Percentiles rank a stretch among this genome's conserved stretches.
phyloP scores from a whole-genome alignment of 2,888 invertebrate genomes.

The Ornithoptera alexandrae region DNA sequence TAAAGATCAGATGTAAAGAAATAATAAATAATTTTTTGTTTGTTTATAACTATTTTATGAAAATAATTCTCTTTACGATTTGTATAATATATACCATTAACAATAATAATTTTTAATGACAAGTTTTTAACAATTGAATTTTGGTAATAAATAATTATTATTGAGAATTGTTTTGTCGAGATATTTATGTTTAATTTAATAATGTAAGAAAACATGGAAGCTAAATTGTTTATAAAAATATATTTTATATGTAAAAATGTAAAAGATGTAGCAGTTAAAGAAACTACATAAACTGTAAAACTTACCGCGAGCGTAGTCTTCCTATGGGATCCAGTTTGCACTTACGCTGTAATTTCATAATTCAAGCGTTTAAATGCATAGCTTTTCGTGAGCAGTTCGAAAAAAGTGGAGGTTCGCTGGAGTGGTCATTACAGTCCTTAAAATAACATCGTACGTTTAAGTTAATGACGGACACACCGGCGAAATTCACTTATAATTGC shows the following conservation, averaged over 20 bases:
- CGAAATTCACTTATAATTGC: constrained; percentile 79
- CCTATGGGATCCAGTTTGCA: constrained; percentile 63
- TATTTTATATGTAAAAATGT: not conserved
- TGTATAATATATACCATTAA: no score
- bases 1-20: no score
- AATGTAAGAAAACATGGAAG: not conserved
- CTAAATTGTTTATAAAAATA: not conserved
- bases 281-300: constrained; percentile 28
- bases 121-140: no score
- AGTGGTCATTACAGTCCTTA: constrained; percentile 76
- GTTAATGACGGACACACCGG: constrained; percentile 78
- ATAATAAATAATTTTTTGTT: no score
- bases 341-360: constrained; percentile 79
- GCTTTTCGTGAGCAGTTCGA: constrained; percentile 71
- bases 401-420: constrained; percentile 66
- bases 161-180: no score
- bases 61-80: no score
- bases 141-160: no score
- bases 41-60: no score
- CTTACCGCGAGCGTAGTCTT: constrained; percentile 31
- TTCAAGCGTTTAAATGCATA: constrained; percentile 80
- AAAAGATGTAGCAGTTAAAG: not conserved
- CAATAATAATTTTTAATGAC: no score
- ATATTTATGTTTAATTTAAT: not conserved
- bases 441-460: constrained; percentile 80